Percentiles rank a stretch among this genome's conserved stretches.
Evolutionary conservation across 1,140 invertebrate species (phyloP).

Genomic region (Palaemon carinicauda): DNA sequence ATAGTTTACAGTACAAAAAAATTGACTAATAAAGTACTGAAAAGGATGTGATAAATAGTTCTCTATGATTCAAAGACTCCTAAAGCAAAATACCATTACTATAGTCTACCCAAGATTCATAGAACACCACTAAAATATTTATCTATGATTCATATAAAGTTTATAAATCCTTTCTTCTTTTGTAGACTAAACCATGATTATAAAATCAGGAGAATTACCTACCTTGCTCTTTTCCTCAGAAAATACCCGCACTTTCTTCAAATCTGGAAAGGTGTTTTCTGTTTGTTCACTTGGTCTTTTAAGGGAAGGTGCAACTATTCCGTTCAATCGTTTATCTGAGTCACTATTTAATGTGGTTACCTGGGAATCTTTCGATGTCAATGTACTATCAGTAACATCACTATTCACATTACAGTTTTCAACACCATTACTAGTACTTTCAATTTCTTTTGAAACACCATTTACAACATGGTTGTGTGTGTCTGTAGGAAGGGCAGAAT

Average conservation of each 20-base stretch:
- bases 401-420: neutral
- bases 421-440: neutral
- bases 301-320: neutral
- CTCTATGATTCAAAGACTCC: too few species aligned
- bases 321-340: too few species aligned
- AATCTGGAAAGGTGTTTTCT: neutral
- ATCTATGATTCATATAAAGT: too few species aligned
- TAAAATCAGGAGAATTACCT: neutral
- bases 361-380: neutral
- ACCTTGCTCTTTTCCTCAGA: neutral
- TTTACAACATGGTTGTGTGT: neutral
- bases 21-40: too few species aligned
- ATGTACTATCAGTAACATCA: neutral
- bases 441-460: neutral
- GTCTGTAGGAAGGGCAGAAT: neutral
- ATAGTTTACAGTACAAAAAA: too few species aligned
- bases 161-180: too few species aligned
- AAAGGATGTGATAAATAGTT: too few species aligned
- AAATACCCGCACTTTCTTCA: constrained; percentile 23
- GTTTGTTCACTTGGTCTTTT: constrained; percentile 23
- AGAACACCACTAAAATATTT: too few species aligned
- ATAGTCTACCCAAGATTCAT: too few species aligned
- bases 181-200: too few species aligned
- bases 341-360: neutral
- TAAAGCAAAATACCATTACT: too few species aligned